Conservation (phyloP, 2,113 vertebrate genomes). For the Delphinus delphis region DNA sequence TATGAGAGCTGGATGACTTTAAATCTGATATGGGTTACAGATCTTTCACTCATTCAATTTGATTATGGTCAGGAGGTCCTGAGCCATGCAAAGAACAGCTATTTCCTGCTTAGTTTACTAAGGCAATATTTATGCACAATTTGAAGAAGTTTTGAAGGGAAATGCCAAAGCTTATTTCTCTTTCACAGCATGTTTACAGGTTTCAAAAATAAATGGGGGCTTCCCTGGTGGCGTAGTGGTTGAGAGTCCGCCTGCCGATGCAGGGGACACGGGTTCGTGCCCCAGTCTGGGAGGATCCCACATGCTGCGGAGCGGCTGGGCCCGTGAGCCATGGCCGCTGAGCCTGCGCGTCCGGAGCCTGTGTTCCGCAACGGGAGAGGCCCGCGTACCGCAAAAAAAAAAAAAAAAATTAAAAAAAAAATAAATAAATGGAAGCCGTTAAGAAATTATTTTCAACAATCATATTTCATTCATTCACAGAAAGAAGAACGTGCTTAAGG, state of each 20-base stretch:
- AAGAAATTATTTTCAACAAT: conserved; percentile 46
- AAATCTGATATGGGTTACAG: conserved; percentile 2
- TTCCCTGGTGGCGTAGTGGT: too few species aligned
- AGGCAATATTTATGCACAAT: conserved; percentile 26
- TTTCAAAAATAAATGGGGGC: conserved; percentile 42
- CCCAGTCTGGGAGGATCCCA: too few species aligned
- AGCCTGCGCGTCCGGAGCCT: too few species aligned
- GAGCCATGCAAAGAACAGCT: neutral
- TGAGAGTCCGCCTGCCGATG: too few species aligned
- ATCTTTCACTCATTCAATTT: conserved; percentile 53
- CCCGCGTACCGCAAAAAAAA: too few species aligned
- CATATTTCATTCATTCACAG: conserved; percentile 42
- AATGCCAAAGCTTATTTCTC: conserved; percentile 39
- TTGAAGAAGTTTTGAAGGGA: conserved; percentile 1
- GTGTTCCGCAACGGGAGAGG: too few species aligned
- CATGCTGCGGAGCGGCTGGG: too few species aligned
- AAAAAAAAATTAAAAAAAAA: neutral
- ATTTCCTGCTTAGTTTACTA: conserved; percentile 42
- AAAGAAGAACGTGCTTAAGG: conserved; percentile 25
- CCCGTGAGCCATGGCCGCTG: too few species aligned
- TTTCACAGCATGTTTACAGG: conserved; percentile 27
- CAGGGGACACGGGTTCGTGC: too few species aligned
- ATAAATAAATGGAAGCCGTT: conserved; percentile 52
- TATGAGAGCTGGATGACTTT: conserved; percentile 15
- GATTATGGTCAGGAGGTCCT: neutral